phyloP scores from a whole-genome alignment of 2,888 invertebrate species.

The Argyresthia albistria region DNA sequence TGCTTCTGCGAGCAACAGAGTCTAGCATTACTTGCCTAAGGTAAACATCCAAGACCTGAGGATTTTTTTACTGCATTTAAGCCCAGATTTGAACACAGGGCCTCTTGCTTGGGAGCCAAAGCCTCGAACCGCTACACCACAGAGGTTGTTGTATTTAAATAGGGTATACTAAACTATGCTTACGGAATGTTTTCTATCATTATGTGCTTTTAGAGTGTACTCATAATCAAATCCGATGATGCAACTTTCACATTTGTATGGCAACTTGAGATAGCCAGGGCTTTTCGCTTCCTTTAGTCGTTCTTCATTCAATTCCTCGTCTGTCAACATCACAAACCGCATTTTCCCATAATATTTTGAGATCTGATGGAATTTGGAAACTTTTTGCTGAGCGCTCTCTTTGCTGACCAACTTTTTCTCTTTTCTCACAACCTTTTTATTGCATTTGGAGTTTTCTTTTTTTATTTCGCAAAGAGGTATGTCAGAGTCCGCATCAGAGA shows the following conservation, averaged over 20 bases:
- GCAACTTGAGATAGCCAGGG: constrained; percentile 43
- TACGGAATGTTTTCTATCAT: neutral
- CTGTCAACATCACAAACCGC: constrained; percentile 26
- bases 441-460: neutral
- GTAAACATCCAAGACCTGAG: too few relatives aligned
- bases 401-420: neutral
- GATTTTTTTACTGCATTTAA: too few relatives aligned
- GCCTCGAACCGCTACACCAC: too few relatives aligned
- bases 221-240: constrained; percentile 29
- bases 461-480: neutral
- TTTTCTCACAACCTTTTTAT: neutral
- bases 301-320: constrained; percentile 30
- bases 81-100: too few relatives aligned
- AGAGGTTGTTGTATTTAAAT: neutral
- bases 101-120: too few relatives aligned
- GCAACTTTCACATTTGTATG: constrained; percentile 42
- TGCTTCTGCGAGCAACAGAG: too few relatives aligned
- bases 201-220: neutral
- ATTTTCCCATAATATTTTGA: constrained; percentile 19
- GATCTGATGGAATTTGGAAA: constrained; percentile 1
- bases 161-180: neutral
- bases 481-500: too few relatives aligned
- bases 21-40: too few relatives aligned
- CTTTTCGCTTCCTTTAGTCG: constrained; percentile 38
- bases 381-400: neutral